These are phyloP conservation scores for Drosophila gunungcola DNA, from an alignment of 1,140 invertebrate species.

Conservation along the genomic window DNA sequence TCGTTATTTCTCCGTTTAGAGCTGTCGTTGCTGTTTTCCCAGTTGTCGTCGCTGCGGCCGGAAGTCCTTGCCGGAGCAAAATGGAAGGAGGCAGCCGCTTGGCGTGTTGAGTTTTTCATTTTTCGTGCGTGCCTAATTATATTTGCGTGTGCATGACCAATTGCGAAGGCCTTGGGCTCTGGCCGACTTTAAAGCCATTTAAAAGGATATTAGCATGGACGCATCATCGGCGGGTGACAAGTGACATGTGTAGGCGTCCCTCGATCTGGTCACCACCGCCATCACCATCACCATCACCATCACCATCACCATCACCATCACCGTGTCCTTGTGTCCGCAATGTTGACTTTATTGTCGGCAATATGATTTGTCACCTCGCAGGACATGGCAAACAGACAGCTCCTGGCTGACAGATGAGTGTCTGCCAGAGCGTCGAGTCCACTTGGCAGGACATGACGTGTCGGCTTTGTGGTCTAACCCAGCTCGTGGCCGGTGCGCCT, in stretches of 20 bases:
- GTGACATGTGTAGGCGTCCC: slow-evolving; percentile 46
- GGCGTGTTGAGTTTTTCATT: slow-evolving; percentile 69
- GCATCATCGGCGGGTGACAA: slow-evolving; percentile 29
- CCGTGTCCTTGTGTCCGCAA: slow-evolving; percentile 49
- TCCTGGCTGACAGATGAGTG: slow-evolving; percentile 45
- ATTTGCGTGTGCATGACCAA: slow-evolving; percentile 67
- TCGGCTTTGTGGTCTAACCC: slow-evolving; percentile 45
- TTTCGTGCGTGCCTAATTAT: slow-evolving; percentile 77
- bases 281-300: slow-evolving; percentile 1
- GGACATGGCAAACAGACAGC: slow-evolving; percentile 26
- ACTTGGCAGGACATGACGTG: slow-evolving; percentile 17
- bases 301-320: background rate
- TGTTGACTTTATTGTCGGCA: slow-evolving; percentile 75
- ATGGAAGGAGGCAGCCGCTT: slow-evolving; percentile 26
- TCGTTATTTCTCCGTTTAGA: slow-evolving; percentile 1
- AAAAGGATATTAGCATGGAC: slow-evolving; percentile 43
- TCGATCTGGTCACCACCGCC: slow-evolving; percentile 34
- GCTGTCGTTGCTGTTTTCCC: slow-evolving; percentile 16
- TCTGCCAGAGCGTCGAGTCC: slow-evolving; percentile 27
- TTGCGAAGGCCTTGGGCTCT: slow-evolving; percentile 28
- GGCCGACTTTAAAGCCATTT: slow-evolving; percentile 47
- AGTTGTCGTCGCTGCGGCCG: slow-evolving; percentile 54
- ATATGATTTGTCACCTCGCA: slow-evolving; percentile 74
- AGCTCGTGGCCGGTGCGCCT: slow-evolving; percentile 43
- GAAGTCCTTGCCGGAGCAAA: slow-evolving; percentile 39